Conservation (phyloP, 2,797 vertebrate species). For the Coregonus sp. region DNA sequence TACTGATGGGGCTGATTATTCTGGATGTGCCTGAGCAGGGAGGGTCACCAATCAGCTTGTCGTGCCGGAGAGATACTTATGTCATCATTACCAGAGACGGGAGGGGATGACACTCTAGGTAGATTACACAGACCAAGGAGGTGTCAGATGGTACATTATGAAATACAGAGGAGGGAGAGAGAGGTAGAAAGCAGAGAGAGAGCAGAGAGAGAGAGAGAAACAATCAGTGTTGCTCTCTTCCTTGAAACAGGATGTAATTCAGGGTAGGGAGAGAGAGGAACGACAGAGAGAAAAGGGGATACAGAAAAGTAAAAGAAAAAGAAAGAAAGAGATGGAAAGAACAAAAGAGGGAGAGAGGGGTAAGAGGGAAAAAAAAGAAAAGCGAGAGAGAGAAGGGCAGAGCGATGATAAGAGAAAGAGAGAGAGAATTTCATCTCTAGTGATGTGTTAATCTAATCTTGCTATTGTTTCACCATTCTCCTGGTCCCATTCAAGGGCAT, state of each 20-base stretch:
- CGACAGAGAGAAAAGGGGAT: background rate
- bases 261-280: background rate
- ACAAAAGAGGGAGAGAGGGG: background rate
- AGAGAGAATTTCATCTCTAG: conserved; percentile 15
- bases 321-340: background rate
- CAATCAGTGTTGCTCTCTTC: background rate
- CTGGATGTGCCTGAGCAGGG: background rate
- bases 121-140: background rate
- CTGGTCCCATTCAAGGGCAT: background rate
- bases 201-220: background rate
- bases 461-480: conserved; percentile 38
- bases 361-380: background rate
- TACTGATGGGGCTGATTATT: background rate
- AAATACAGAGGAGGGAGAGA: background rate
- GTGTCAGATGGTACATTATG: background rate
- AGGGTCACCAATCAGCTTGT: background rate
- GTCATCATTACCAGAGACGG: background rate
- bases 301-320: background rate
- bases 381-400: background rate
- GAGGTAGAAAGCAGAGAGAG: background rate
- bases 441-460: conserved; percentile 48
- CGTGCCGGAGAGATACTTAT: background rate
- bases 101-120: background rate
- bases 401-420: background rate
- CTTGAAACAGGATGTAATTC: background rate